Base-by-base conservation (phyloP, 2,888 invertebrate species). In the Eupelmus urozonus region DNA sequence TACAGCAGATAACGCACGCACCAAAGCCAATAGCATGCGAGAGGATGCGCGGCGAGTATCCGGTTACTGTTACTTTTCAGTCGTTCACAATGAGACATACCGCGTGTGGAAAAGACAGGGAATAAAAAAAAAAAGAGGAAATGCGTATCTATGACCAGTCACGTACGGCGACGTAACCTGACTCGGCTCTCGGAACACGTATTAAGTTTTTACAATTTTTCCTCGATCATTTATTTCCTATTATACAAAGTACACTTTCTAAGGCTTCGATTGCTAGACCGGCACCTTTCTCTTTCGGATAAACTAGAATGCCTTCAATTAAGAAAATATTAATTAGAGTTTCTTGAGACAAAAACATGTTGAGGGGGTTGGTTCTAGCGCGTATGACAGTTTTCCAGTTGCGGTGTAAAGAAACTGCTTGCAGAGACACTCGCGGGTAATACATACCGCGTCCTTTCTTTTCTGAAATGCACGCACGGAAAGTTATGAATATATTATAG, bases 41-140 rank as follows among this genome's bases (percentile, higher is more conserved):
- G 60, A 79, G 78, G 74, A 77, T 78, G 72, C 63, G 76, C 77
- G 76, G 65, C 67, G 78, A 78, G 80, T 83, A 82, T 83, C 81
- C 81, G 78, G 79, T 83, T 81, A 79, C 81, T 66, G 45, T 67
- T 45, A n/a, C n/a, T n/a, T n/a, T n/a, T 75, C 75, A 29, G 20
- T 59, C 51, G 18, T 65, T 78, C 49, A 71, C 81, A 67, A 67
- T 40, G 70, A 16, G 20, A 11, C 42, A n/a, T n/a, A n/a, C n/a
- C n/a, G 27, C 40, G 63, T 63, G 9, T 34, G 62, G 72, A 77
- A 70, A 71, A 63, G 29, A 51, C n/a, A n/a, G n/a, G n/a, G n/a
- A n/a, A n/a, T n/a, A 62, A 79, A 63, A 74, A 72, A 59, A 67
- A 62, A 51, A 65, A 40, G 53, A 73, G 65, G 67, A 74, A 73